phyloP scores from a whole-genome alignment of 1,140 invertebrate genomes.

The Asbolus verrucosus region DNA sequence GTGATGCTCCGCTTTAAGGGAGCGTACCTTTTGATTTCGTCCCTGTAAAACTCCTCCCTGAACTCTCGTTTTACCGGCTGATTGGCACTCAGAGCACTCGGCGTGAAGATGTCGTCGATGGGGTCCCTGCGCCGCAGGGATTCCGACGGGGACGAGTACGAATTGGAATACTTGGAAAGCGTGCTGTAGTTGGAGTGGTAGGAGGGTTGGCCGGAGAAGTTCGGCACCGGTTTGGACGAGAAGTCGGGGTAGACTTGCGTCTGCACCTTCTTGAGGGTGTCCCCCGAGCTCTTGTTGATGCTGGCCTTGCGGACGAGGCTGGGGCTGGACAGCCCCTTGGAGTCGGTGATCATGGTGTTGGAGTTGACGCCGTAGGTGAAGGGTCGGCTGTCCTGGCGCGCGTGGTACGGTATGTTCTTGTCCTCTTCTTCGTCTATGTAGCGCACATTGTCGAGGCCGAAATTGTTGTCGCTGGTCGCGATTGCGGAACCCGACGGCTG shows the following conservation, averaged over 20 bases:
- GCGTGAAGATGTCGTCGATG: slow-evolving; percentile 63
- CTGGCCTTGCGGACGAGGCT: slow-evolving; percentile 78
- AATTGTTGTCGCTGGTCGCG: slow-evolving; percentile 53
- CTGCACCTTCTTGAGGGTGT: slow-evolving; percentile 62
- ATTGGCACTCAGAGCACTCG: slow-evolving; percentile 58
- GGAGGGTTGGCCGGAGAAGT: slow-evolving; percentile 53
- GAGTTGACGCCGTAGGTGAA: slow-evolving; percentile 81
- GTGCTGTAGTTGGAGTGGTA: slow-evolving; percentile 52
- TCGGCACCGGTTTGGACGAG: slow-evolving; percentile 52
- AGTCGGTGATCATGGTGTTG: slow-evolving; percentile 67
- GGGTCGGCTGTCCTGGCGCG: slow-evolving; percentile 81
- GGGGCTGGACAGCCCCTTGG: slow-evolving; percentile 78
- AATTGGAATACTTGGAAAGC: slow-evolving; percentile 50
- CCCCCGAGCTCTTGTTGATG: slow-evolving; percentile 63
- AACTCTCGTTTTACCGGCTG: slow-evolving; percentile 55
- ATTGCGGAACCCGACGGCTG: slow-evolving; percentile 63
- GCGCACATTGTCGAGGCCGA: slow-evolving; percentile 62
- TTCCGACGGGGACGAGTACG: slow-evolving; percentile 18
- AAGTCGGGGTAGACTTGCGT: slow-evolving; percentile 61
- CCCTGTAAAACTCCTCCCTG: slow-evolving; percentile 59
- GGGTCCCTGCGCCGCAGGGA: slow-evolving; percentile 54
- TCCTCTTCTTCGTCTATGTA: slow-evolving; percentile 66
- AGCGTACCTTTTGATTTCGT: slow-evolving; percentile 59
- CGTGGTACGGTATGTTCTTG: slow-evolving; percentile 84
- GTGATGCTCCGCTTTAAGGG: slow-evolving; percentile 62